Evolutionary conservation across 2,888 invertebrate species (phyloP).

Genomic region (Ariolimax columbianus): DNA sequence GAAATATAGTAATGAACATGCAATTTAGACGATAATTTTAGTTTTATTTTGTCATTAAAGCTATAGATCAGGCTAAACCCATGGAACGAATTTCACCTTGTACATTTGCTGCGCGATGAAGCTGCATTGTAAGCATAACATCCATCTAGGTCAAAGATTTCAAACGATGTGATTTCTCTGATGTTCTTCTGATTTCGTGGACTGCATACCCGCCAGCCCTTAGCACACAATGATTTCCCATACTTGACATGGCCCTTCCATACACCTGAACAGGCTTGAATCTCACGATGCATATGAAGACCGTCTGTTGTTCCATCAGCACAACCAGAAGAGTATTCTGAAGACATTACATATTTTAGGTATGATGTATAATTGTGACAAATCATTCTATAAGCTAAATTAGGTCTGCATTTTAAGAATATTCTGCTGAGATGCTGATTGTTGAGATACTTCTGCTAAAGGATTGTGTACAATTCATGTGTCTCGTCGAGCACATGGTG

Average conservation of each 20-base stretch:
- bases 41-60: too few relatives aligned
- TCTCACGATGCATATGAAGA: constrained; percentile 66
- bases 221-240: constrained; percentile 70
- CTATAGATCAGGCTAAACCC: too few relatives aligned
- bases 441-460: too few relatives aligned
- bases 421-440: too few relatives aligned
- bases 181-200: constrained; percentile 67
- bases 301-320: constrained; percentile 75
- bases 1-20: too few relatives aligned
- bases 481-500: too few relatives aligned
- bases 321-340: constrained; percentile 75
- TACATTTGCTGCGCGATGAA: constrained; percentile 70
- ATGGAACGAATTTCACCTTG: constrained; percentile 67
- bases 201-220: constrained; percentile 74
- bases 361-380: too few relatives aligned
- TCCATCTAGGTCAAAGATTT: constrained; percentile 71
- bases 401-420: too few relatives aligned
- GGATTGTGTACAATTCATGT: too few relatives aligned
- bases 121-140: constrained; percentile 78
- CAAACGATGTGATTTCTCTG: constrained; percentile 72
- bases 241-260: constrained; percentile 77
- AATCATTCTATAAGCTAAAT: too few relatives aligned
- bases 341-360: too few relatives aligned
- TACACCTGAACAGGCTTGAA: constrained; percentile 74
- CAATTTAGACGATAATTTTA: too few relatives aligned